These are phyloP conservation scores for Vulpes vulpes DNA, from an alignment of 2,113 vertebrate species.

Conservation along the genomic window DNA sequence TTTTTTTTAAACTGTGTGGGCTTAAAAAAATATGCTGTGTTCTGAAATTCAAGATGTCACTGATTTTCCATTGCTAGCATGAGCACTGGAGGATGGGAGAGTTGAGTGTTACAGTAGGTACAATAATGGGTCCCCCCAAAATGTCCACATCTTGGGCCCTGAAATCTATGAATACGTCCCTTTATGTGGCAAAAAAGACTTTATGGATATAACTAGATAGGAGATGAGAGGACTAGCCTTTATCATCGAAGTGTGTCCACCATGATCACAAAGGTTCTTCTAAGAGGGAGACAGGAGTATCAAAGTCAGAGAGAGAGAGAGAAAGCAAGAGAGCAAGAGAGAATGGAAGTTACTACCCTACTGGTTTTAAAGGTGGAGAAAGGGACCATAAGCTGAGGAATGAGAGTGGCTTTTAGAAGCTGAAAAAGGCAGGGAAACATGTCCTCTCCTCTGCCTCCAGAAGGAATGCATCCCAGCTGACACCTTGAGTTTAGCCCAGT, in stretches of 20 bases:
- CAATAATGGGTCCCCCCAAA: neutral
- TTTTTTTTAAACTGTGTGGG: neutral
- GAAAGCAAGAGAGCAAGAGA: neutral
- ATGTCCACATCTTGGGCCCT: neutral
- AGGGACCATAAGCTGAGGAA: neutral
- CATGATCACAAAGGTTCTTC: neutral
- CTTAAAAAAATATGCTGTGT: neutral
- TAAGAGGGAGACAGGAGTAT: neutral
- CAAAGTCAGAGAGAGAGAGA: neutral
- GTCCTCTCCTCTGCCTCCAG: neutral
- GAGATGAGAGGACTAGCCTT: neutral
- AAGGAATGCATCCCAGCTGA: neutral
- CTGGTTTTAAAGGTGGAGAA: neutral
- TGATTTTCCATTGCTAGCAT: neutral
- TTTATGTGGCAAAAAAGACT: neutral
- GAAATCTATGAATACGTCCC: too few relatives aligned
- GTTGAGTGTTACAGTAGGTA: accelerated
- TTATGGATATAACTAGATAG: too few relatives aligned
- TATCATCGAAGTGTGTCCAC: neutral
- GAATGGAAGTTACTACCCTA: accelerated
- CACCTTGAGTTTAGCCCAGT: neutral
- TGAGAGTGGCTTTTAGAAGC: neutral
- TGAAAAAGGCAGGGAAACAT: neutral
- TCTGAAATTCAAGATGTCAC: neutral
- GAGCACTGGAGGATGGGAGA: too few relatives aligned